These are phyloP conservation scores for Austrofundulus limnaeus DNA, from an alignment of 2,113 vertebrate genomes.

Conservation along the genomic window DNA sequence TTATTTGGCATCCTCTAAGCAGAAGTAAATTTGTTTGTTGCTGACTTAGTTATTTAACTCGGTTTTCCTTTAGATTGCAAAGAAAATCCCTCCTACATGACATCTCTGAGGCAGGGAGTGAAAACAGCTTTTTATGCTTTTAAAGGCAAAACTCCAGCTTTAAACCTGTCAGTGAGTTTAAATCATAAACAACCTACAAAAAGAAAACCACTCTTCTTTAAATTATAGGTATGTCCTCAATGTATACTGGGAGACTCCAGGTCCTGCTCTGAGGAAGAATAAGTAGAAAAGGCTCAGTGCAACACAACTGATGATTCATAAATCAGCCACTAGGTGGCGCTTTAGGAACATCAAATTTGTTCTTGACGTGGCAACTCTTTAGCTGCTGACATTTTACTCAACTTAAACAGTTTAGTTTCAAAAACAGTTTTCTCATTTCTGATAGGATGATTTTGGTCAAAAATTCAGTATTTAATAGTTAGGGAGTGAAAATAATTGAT, in stretches of 20 bases:
- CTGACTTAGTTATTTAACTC: too few relatives aligned
- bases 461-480: too few relatives aligned
- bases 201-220: not conserved
- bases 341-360: not conserved
- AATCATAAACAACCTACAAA: too few relatives aligned
- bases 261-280: too few relatives aligned
- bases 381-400: conserved; percentile 1
- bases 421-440: not conserved
- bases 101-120: conserved; percentile 2
- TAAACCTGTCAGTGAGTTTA: not conserved
- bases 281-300: too few relatives aligned
- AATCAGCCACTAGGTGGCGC: conserved; percentile 49
- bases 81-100: too few relatives aligned
- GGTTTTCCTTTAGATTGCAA: too few relatives aligned
- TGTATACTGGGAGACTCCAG: not conserved
- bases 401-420: not conserved
- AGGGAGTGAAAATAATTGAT: too few relatives aligned
- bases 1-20: too few relatives aligned
- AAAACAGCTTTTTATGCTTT: conserved; percentile 38
- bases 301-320: too few relatives aligned
- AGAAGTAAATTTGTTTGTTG: too few relatives aligned
- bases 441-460: too few relatives aligned
- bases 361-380: conserved; percentile 53
- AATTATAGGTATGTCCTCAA: not conserved
- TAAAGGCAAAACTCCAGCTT: conserved; percentile 3